phyloP scores from a whole-genome alignment of 2,113 vertebrate genomes.

The Erpornis zantholeuca region DNA sequence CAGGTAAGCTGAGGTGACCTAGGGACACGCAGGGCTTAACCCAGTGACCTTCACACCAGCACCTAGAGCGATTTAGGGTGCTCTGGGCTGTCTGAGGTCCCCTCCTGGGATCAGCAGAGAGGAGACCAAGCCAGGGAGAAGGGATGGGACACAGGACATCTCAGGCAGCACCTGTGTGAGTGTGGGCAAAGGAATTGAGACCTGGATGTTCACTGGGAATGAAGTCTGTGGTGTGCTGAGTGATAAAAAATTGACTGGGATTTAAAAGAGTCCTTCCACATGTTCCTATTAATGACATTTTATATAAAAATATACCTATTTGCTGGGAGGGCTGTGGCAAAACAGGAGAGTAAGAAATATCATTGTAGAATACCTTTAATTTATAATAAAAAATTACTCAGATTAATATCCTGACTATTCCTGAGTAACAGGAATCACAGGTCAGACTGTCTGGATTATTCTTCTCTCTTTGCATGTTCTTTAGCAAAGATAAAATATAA shows the following conservation, averaged over 20 bases:
- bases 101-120: neutral
- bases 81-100: neutral
- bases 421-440: neutral
- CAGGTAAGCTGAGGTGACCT: neutral
- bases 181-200: neutral
- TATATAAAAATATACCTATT: neutral
- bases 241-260: neutral
- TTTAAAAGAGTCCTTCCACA: neutral
- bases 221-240: neutral
- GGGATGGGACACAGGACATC: neutral
- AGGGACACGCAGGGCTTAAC: neutral
- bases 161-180: neutral
- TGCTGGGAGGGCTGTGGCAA: neutral
- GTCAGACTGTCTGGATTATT: neutral
- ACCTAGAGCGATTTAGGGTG: accelerated
- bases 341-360: neutral
- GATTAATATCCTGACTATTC: neutral
- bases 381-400: neutral
- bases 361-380: neutral
- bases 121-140: neutral
- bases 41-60: neutral
- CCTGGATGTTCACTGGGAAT: neutral
- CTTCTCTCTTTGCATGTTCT: neutral
- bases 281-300: neutral
- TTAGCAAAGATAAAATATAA: neutral